Evolutionary conservation across 2,888 invertebrate species (phyloP).

Genomic region (Acleris holmiana): DNA sequence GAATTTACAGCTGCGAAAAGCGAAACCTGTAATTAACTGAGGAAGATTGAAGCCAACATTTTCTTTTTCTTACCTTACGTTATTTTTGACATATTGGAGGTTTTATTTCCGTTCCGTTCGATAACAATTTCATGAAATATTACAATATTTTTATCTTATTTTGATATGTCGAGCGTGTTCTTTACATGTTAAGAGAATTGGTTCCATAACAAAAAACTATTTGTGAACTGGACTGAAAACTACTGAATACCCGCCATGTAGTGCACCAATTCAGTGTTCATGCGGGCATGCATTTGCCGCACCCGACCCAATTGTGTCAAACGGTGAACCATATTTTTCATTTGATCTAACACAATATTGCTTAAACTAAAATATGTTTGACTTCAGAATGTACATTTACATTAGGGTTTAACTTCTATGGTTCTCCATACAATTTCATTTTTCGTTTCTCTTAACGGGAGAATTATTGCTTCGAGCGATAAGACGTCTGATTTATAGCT

Average conservation of each 20-base stretch:
- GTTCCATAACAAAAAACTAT: not conserved
- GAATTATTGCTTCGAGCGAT: slow-evolving; percentile 4
- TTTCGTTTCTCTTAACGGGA: not conserved
- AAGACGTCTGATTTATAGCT: slow-evolving; percentile 7
- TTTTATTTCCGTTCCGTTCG: not conserved
- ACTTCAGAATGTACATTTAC: too few relatives aligned
- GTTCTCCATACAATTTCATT: not conserved
- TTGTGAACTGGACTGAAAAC: not conserved
- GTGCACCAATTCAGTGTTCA: slow-evolving; percentile 53
- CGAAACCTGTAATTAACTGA: slow-evolving; percentile 22
- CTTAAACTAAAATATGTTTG: too few relatives aligned
- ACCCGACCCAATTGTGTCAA: slow-evolving; percentile 53
- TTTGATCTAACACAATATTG: slow-evolving; percentile 44
- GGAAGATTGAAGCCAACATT: slow-evolving; percentile 17
- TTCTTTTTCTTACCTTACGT: not conserved
- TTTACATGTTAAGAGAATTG: too few relatives aligned
- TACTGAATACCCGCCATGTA: not conserved
- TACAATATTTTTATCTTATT: not conserved
- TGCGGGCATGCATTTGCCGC: slow-evolving; percentile 47
- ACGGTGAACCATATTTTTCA: slow-evolving; percentile 40
- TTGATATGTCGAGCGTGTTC: too few relatives aligned
- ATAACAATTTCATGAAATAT: not conserved
- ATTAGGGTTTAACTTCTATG: too few relatives aligned
- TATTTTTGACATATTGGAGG: not conserved
- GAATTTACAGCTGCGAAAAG: slow-evolving; percentile 27